A percentile compares a stretch with the other conserved stretches of the same genome.
These are phyloP conservation scores for Coelopa frigida DNA, from an alignment of 1,140 invertebrate species.

Conservation along the genomic window DNA sequence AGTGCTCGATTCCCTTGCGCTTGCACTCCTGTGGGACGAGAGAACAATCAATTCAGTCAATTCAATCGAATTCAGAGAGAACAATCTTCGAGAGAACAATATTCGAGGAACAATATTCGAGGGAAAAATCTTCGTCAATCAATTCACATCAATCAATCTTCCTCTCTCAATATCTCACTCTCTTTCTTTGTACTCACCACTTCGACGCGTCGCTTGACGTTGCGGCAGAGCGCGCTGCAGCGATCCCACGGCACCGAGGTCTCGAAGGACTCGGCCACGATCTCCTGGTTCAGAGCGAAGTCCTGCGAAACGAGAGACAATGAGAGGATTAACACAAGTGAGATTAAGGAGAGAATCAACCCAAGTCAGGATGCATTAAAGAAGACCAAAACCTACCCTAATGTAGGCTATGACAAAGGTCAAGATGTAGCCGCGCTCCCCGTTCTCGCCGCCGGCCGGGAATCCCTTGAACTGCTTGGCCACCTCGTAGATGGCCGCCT, in stretches of 20 bases:
- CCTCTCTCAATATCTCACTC: no score
- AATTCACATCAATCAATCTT: no score
- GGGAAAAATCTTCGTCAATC: no score
- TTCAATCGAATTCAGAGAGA: no score
- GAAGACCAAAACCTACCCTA: constrained; percentile 54
- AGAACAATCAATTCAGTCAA: no score
- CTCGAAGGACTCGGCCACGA: constrained; percentile 95
- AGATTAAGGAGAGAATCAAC: not conserved
- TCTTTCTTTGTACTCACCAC: constrained; percentile 19
- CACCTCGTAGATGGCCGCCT: constrained; percentile 78
- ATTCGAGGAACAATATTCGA: no score
- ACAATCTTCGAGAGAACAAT: no score
- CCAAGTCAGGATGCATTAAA: not conserved
- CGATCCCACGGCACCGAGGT: constrained; percentile 96
- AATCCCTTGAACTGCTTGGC: constrained; percentile 68
- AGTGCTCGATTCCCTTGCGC: constrained; percentile 53
- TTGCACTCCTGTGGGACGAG: constrained; percentile 69
- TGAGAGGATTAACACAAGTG: not conserved
- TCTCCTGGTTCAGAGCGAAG: constrained; percentile 77
- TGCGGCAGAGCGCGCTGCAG: constrained; percentile 72
- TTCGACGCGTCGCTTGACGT: constrained; percentile 77
- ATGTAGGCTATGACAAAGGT: constrained; percentile 99
- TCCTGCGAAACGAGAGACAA: constrained; percentile 57
- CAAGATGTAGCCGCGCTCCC: constrained; percentile 87
- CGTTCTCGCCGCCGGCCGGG: constrained; percentile 86